Percentiles rank a stretch among this genome's conserved stretches.
These are phyloP conservation scores for Dicyrtomina minuta DNA, from an alignment of 2,888 invertebrate genomes.

Conservation along the genomic window DNA sequence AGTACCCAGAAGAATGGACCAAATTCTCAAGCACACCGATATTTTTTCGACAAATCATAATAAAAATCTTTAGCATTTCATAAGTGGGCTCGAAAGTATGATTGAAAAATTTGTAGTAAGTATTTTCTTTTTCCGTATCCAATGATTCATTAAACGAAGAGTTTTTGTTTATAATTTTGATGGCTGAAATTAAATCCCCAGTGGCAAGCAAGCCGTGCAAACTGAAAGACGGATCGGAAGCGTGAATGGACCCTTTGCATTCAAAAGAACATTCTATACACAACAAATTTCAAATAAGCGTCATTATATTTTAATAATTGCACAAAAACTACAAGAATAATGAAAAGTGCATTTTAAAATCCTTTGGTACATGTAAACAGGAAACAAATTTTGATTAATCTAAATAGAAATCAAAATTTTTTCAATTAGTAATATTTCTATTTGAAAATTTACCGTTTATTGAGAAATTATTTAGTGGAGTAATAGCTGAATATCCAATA, in stretches of 20 bases:
- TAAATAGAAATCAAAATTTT: too few species aligned
- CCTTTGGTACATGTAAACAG: too few species aligned
- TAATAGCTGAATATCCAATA: slow-evolving; percentile 34
- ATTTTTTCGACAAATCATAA: slow-evolving; percentile 40
- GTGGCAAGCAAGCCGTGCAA: slow-evolving; percentile 38
- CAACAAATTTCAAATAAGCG: not conserved
- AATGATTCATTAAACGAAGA: slow-evolving; percentile 3
- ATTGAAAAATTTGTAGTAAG: slow-evolving; percentile 32
- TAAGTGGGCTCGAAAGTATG: slow-evolving; percentile 35
- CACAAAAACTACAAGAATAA: too few species aligned
- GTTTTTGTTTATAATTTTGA: slow-evolving; percentile 33
- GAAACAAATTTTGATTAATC: too few species aligned
- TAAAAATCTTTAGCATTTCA: slow-evolving; percentile 31
- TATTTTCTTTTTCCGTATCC: not conserved
- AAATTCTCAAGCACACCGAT: slow-evolving; percentile 40
- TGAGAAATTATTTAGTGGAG: not conserved
- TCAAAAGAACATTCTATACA: slow-evolving; percentile 37
- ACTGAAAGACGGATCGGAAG: slow-evolving; percentile 40
- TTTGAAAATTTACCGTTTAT: too few species aligned
- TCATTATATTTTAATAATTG: too few species aligned
- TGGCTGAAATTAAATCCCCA: slow-evolving; percentile 38
- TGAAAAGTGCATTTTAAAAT: too few species aligned
- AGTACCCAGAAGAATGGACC: not conserved
- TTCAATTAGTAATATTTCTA: too few species aligned
- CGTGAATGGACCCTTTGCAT: slow-evolving; percentile 45